Evolutionary conservation across 2,113 vertebrate genomes (phyloP).

Genomic region (Dendrocopos noguchii): DNA sequence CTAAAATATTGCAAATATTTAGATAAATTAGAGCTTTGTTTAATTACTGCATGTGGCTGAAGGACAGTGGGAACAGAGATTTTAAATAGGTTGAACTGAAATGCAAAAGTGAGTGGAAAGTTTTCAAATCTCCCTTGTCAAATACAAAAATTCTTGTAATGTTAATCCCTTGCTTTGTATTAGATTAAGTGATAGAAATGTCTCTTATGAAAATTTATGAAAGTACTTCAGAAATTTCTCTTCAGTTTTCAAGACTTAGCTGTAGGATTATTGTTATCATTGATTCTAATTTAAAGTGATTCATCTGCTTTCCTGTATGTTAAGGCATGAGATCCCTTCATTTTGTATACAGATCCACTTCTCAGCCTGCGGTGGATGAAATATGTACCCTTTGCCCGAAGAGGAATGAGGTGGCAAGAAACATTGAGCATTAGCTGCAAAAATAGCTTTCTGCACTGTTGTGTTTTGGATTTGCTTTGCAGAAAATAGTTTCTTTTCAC

Average conservation of each 20-base stretch:
- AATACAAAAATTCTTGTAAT: background rate
- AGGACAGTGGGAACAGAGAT: background rate
- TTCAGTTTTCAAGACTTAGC: background rate
- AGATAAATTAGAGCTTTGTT: background rate
- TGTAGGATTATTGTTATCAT: conserved; percentile 26
- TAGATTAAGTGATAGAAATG: conserved; percentile 26
- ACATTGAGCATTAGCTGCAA: background rate
- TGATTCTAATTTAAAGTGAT: conserved; percentile 14
- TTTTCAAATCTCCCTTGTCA: conserved; percentile 20
- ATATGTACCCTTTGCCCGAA: background rate
- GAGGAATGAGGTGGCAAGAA: background rate
- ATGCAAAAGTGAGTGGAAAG: background rate
- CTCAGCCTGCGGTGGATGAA: background rate
- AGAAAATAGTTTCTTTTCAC: conserved; percentile 42
- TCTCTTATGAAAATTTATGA: conserved; percentile 3
- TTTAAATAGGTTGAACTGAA: background rate
- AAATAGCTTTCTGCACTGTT: background rate
- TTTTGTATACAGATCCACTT: background rate
- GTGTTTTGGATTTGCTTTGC: background rate
- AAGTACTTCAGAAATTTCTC: background rate
- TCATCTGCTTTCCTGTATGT: background rate
- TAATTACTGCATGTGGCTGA: background rate
- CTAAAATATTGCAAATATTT: background rate
- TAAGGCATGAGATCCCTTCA: conserved; percentile 14
- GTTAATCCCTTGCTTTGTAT: conserved; percentile 3